These are phyloP conservation scores for Alosa sapidissima DNA, from an alignment of 2,797 vertebrate species.

Conservation along the genomic window DNA sequence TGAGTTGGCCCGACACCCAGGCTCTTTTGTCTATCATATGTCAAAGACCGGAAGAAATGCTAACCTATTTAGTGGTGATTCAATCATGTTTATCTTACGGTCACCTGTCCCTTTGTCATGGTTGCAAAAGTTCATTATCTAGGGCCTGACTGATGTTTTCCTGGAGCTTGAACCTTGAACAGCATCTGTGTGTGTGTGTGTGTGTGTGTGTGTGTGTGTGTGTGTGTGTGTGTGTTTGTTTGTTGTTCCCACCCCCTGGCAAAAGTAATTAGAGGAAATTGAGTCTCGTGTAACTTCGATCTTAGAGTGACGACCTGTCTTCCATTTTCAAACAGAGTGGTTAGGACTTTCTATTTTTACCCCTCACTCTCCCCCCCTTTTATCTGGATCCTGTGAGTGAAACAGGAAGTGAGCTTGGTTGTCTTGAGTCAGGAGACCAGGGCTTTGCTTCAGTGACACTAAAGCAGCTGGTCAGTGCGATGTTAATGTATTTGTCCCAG, in stretches of 20 bases:
- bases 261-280: not conserved
- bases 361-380: not conserved
- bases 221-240: slow-evolving; percentile 4
- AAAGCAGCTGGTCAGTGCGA: not conserved
- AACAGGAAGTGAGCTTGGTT: not conserved
- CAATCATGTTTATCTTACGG: not conserved
- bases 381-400: not conserved
- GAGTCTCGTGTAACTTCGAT: not conserved
- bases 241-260: not conserved
- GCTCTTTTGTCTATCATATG: not conserved
- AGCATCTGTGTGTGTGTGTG: not conserved
- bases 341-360: not conserved
- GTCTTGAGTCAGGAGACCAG: not conserved
- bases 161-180: not conserved
- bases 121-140: not conserved
- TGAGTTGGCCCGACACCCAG: not conserved
- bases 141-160: not conserved
- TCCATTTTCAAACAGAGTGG: not conserved
- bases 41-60: not conserved
- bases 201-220: slow-evolving; percentile 13
- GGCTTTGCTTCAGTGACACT: not conserved
- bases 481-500: not conserved
- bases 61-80: slow-evolving; percentile 4
- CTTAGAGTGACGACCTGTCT: not conserved
- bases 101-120: slow-evolving; percentile 8